A percentile compares a stretch with the other conserved stretches of the same genome.
These are phyloP conservation scores for Aplysina aerophoba DNA, from an alignment of 37 sponge, comb jelly and placozoan species.

Conservation along the genomic window DNA sequence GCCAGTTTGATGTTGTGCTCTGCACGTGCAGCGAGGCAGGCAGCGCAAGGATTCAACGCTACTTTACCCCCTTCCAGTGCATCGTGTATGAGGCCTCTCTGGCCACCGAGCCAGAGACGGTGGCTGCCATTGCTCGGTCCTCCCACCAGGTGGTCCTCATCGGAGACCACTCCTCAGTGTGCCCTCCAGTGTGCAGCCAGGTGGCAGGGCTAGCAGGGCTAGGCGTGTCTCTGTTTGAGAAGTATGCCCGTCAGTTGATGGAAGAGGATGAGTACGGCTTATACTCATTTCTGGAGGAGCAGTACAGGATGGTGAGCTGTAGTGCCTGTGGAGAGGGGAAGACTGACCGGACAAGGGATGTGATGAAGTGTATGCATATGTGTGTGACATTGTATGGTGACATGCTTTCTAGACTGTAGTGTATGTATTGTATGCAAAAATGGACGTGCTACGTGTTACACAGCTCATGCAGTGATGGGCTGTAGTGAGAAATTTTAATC, in stretches of 20 bases:
- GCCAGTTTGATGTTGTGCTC: slow-evolving; percentile 49
- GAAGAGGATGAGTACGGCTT: background rate
- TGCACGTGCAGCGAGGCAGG: slow-evolving; percentile 71
- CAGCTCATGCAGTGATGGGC: too few relatives aligned
- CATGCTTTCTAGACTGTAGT: too few relatives aligned
- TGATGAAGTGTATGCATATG: too few relatives aligned
- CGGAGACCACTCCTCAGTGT: slow-evolving; percentile 70
- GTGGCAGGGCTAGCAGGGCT: slow-evolving; percentile 58
- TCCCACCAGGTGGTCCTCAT: slow-evolving; percentile 62
- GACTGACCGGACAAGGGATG: background rate
- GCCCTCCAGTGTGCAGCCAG: slow-evolving; percentile 10
- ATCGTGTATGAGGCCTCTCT: slow-evolving; percentile 80
- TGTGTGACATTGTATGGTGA: too few relatives aligned
- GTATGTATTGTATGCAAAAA: too few relatives aligned
- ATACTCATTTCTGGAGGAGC: slow-evolving; percentile 20
- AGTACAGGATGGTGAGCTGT: slow-evolving; percentile 71
- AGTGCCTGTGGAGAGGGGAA: background rate
- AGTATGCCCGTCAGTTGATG: slow-evolving; percentile 40
- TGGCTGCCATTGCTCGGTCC: slow-evolving; percentile 55
- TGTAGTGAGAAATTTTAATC: too few relatives aligned
- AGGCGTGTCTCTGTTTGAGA: slow-evolving; percentile 67
- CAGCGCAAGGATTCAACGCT: slow-evolving; percentile 30
- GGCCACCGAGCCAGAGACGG: slow-evolving; percentile 75
- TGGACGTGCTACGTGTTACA: too few relatives aligned
- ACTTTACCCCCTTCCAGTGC: slow-evolving; percentile 43